Percentiles rank a stretch among this genome's conserved stretches.
These are phyloP conservation scores for Epirrita christyi DNA, from an alignment of 2,888 invertebrate species.

Conservation along the genomic window DNA sequence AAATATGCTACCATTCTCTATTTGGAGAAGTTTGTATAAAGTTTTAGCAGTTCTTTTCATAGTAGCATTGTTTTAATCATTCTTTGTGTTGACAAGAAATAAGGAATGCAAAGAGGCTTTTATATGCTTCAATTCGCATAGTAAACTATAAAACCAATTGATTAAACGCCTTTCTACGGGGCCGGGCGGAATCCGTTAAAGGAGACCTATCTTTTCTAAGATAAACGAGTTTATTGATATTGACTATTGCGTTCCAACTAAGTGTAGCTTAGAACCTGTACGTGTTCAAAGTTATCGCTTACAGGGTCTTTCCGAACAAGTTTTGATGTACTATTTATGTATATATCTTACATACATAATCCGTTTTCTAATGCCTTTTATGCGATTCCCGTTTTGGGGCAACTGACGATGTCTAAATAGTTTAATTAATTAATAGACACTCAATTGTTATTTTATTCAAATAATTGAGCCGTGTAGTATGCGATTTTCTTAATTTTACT, in stretches of 20 bases:
- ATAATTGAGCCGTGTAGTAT: constrained; percentile 23
- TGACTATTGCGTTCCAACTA: constrained; percentile 56
- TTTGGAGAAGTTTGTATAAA: constrained; percentile 52
- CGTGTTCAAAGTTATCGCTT: constrained; percentile 63
- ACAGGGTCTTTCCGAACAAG: constrained; percentile 60
- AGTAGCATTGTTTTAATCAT: constrained; percentile 36
- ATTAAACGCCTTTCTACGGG: constrained; percentile 24
- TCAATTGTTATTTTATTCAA: constrained; percentile 40
- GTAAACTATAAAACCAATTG: constrained; percentile 9
- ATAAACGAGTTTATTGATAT: constrained; percentile 70
- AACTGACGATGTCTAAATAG: constrained; percentile 50
- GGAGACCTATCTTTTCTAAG: constrained; percentile 61
- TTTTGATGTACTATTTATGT: constrained; percentile 59
- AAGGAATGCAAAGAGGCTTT: constrained; percentile 5
- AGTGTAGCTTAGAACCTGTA: constrained; percentile 62
- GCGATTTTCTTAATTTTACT: constrained; percentile 28
- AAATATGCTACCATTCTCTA: constrained; percentile 47
- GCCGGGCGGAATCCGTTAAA: constrained; percentile 49
- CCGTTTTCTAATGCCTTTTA: constrained; percentile 68
- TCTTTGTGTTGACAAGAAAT: constrained; percentile 13
- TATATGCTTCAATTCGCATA: neutral
- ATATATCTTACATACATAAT: constrained; percentile 51
- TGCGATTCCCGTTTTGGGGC: constrained; percentile 52
- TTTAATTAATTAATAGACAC: constrained; percentile 41
- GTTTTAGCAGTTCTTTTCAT: constrained; percentile 51